A percentile compares a stretch with the other conserved stretches of the same genome.
Evolutionary conservation across 2,888 invertebrate species (phyloP).

Genomic region (Agapostemon virescens): DNA sequence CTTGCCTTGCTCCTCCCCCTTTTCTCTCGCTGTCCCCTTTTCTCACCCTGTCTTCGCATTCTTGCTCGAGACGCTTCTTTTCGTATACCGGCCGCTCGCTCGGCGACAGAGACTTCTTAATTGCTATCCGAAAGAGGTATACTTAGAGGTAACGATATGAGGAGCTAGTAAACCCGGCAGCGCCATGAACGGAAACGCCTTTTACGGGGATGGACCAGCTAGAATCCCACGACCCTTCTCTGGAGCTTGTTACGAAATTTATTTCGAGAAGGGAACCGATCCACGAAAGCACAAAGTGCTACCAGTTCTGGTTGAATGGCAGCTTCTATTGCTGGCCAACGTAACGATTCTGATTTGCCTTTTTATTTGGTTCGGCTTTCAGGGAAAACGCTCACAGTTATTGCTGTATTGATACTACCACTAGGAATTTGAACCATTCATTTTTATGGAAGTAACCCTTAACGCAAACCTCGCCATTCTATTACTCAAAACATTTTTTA

Average conservation of each 20-base stretch:
- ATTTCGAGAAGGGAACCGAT: background rate
- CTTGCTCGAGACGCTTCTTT: background rate
- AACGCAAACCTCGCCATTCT: too few species aligned
- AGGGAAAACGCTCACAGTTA: too few species aligned
- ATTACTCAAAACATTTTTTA: too few species aligned
- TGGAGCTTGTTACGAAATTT: background rate
- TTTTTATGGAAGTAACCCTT: too few species aligned
- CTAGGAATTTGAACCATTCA: too few species aligned
- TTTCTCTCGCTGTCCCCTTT: background rate
- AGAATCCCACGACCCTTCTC: background rate
- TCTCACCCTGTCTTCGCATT: background rate
- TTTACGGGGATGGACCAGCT: background rate
- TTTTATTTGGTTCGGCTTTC: too few species aligned
- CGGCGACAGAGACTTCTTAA: background rate
- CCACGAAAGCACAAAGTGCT: background rate
- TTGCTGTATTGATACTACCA: too few species aligned
- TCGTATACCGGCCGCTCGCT: background rate
- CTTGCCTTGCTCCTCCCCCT: background rate
- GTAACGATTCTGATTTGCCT: too few species aligned
- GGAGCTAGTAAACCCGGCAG: background rate
- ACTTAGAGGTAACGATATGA: background rate
- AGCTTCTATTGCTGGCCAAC: background rate
- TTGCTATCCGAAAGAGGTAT: background rate
- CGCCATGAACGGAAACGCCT: background rate
- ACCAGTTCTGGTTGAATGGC: background rate